Conservation (phyloP, 2,797 vertebrate genomes). For the Artibeus lituratus region DNA sequence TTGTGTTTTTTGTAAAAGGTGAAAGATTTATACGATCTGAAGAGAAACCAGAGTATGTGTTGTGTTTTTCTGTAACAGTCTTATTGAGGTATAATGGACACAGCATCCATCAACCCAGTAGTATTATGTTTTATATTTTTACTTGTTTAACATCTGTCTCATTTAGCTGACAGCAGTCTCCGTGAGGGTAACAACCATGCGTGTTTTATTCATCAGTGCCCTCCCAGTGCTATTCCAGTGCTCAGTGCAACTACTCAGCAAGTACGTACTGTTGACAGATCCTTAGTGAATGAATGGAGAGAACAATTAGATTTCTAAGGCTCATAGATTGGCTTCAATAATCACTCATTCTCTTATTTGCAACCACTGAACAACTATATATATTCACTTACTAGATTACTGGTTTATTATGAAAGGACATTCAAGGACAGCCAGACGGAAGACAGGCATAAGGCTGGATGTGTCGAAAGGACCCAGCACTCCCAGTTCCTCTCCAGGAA, state of each 20-base stretch:
- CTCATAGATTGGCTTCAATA: neutral
- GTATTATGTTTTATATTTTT: neutral
- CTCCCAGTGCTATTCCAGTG: neutral
- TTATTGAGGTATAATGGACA: neutral
- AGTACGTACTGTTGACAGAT: neutral
- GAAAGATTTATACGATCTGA: no score
- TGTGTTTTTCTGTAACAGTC: neutral
- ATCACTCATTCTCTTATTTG: neutral
- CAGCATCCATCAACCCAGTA: neutral
- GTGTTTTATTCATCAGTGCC: neutral
- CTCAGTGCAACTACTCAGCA: neutral
- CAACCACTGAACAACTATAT: neutral
- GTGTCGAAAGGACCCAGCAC: neutral
- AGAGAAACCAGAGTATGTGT: neutral
- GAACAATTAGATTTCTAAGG: neutral
- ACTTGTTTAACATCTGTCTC: neutral
- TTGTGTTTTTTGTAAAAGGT: neutral
- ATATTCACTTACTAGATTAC: neutral
- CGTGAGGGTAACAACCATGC: rapidly evolving
- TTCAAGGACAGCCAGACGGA: neutral
- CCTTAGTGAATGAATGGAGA: neutral
- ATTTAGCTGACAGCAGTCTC: neutral
- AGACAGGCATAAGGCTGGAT: neutral
- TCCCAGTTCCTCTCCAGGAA: neutral
- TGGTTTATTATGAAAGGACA: neutral